Conservation (phyloP, 2,888 invertebrate genomes). For the Tachina grossa region DNA sequence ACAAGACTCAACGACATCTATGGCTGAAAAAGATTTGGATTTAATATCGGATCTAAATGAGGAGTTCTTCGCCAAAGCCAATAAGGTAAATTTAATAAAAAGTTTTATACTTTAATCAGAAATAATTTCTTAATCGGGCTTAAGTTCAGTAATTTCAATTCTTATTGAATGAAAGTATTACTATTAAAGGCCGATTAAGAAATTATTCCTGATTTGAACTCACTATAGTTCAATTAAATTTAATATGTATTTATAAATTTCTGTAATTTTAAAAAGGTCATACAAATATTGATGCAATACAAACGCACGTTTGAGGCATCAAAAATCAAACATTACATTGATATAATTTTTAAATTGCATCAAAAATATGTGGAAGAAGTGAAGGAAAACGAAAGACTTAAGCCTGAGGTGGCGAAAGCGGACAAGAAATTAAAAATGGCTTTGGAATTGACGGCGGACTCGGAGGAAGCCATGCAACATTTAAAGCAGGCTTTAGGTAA, state of each 20-base stretch:
- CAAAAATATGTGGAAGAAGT: slow-evolving; percentile 75
- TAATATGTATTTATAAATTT: too few relatives aligned
- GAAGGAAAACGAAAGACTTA: slow-evolving; percentile 67
- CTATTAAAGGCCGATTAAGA: background rate
- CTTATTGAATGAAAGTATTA: too few relatives aligned
- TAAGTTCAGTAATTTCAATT: too few relatives aligned
- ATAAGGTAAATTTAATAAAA: slow-evolving; percentile 58
- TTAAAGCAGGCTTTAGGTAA: slow-evolving; percentile 76
- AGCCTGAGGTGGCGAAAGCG: slow-evolving; percentile 74
- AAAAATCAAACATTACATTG: slow-evolving; percentile 76
- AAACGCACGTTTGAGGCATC: slow-evolving; percentile 75
- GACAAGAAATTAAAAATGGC: slow-evolving; percentile 77
- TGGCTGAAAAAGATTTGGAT: slow-evolving; percentile 76
- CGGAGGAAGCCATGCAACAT: slow-evolving; percentile 75
- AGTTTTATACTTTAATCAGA: too few relatives aligned
- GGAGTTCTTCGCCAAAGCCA: slow-evolving; percentile 75
- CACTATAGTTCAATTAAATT: too few relatives aligned
- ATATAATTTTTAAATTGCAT: slow-evolving; percentile 77
- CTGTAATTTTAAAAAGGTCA: slow-evolving; percentile 66
- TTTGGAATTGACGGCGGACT: slow-evolving; percentile 76
- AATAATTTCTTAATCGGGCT: too few relatives aligned
- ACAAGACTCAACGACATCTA: slow-evolving; percentile 67
- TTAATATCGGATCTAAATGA: slow-evolving; percentile 76
- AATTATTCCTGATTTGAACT: too few relatives aligned
- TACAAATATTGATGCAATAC: slow-evolving; percentile 75